Evolutionary conservation across 1,140 invertebrate species (phyloP).

Genomic region (Teleogryllus occipitalis): DNA sequence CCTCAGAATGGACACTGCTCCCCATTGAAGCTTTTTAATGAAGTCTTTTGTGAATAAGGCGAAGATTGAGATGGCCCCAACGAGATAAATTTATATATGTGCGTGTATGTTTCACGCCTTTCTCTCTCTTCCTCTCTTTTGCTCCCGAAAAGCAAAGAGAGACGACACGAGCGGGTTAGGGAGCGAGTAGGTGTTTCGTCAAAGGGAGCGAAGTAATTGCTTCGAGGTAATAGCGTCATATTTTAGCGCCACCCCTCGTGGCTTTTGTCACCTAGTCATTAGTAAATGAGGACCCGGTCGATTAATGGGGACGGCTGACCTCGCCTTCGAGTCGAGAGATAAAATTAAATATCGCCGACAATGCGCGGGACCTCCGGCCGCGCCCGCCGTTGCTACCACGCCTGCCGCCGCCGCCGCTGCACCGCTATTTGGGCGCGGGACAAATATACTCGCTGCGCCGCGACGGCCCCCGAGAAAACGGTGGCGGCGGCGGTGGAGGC

Average conservation of each 20-base stretch:
- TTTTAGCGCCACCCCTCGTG: not conserved
- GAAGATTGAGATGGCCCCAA: not conserved
- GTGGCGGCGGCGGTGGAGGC: too few relatives aligned
- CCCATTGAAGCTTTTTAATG: not conserved
- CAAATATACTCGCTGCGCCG: not conserved
- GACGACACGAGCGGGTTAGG: not conserved
- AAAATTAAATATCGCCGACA: not conserved
- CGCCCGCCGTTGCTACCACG: not conserved
- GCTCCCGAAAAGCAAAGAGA: not conserved
- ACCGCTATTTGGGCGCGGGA: not conserved
- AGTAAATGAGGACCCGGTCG: not conserved
- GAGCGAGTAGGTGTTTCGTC: not conserved
- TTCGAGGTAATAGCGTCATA: not conserved
- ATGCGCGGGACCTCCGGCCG: not conserved
- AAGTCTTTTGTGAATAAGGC: not conserved
- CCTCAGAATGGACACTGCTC: not conserved
- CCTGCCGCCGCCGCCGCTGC: too few relatives aligned
- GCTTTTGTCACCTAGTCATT: conserved; percentile 4
- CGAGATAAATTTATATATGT: not conserved
- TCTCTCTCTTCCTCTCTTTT: not conserved
- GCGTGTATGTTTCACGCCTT: too few relatives aligned
- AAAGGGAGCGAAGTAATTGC: too few relatives aligned
- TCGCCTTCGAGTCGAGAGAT: not conserved
- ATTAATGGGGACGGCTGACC: not conserved
- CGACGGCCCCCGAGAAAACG: too few relatives aligned